Base-by-base conservation (phyloP, 1,140 invertebrate genomes). In the Venustaconcha ellipsiformis region DNA sequence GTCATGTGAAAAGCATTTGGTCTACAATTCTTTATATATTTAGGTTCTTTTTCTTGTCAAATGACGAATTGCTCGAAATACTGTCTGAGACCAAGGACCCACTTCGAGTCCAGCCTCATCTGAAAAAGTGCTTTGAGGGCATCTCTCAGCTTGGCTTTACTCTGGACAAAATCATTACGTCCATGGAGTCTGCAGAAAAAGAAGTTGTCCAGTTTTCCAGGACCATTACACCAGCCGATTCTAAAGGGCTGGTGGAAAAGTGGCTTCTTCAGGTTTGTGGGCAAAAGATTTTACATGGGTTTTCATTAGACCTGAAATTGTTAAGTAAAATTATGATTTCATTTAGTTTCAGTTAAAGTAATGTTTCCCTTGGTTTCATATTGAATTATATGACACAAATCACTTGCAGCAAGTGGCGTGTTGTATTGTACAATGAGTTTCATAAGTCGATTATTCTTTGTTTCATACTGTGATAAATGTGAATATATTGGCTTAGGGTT, bases 181-280 rank as follows among this genome's bases (percentile, higher is more conserved):
- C 94, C 48, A 97, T 99, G 94, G 92, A 96, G 0, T 97, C 96
- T 2, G 92, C 93, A 13, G 96, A 98, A 83, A 94, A 94, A 15
- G 97, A 99, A 90, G 91, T 93, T 14, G 96, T 99, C 17, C 90
- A 92, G 0, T 92, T 98, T 59, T 93, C 93, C 26, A 93, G 92
- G 11, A 93, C 92, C 79, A 97, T 99, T 82, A 93, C 94, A 83
- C 96, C 97, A 12, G 93, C 94, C 17, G 94, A 97, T 81, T 95
- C 96, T n/a, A 81, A 86, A 56, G 90, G 90, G 14, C 78, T 90
- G 55, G 90, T 90, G 59, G 90, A 90, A 74, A 85, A 82, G 78
- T 90, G 90, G 90, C 78, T 90, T 8, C 65, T 84, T 60, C 88
- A 90, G 88, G 89, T 90, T 56, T 20, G 66, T 70, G 55, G 12